A percentile compares a stretch with the other conserved stretches of the same genome.
Evolutionary conservation across 2,888 invertebrate genomes (phyloP).

Genomic region (Metalampra italica): DNA sequence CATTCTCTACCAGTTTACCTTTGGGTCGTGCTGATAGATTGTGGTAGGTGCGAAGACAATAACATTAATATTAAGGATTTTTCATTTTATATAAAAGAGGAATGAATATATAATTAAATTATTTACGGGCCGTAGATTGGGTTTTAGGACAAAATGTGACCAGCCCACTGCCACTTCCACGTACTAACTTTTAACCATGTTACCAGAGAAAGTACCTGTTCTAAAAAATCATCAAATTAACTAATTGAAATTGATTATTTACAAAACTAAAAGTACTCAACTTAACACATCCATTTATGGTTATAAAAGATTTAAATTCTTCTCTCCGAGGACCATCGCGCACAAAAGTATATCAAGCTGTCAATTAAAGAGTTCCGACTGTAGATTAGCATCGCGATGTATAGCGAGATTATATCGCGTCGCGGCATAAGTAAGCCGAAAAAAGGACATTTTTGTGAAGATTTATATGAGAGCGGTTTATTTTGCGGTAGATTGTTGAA

Average conservation of each 20-base stretch:
- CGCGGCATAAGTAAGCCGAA: neutral
- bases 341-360: constrained; percentile 48
- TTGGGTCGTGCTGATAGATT: too few species aligned
- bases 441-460: constrained; percentile 19
- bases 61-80: too few species aligned
- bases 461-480: constrained; percentile 29
- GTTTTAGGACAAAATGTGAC: too few species aligned
- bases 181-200: too few species aligned
- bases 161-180: too few species aligned
- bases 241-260: neutral
- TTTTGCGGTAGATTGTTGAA: constrained; percentile 30
- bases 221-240: too few species aligned
- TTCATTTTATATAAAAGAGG: too few species aligned
- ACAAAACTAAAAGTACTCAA: neutral
- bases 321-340: constrained; percentile 9
- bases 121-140: too few species aligned
- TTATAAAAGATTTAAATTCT: neutral
- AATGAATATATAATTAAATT: too few species aligned
- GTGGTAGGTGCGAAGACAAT: too few species aligned
- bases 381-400: constrained; percentile 50
- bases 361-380: constrained; percentile 47
- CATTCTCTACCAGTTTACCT: too few species aligned
- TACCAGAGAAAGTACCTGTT: too few species aligned
- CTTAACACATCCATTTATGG: neutral
- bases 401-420: constrained; percentile 31